Percentiles rank a stretch among this genome's conserved stretches.
These are phyloP conservation scores for Tenthredo mesomela DNA, from an alignment of 2,888 invertebrate genomes.

Conservation along the genomic window DNA sequence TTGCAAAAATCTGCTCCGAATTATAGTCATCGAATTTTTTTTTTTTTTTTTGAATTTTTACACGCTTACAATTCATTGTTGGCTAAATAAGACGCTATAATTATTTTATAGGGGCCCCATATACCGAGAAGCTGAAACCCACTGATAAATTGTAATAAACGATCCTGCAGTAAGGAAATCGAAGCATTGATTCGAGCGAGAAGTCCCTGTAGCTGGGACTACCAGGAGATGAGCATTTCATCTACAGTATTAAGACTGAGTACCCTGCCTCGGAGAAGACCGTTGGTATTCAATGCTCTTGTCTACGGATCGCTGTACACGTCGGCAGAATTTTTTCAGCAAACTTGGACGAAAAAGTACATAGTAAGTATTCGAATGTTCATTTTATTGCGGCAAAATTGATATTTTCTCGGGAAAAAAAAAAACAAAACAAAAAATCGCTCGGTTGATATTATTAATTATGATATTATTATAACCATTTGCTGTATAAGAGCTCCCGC, in stretches of 20 bases:
- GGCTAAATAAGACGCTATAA: too few species aligned
- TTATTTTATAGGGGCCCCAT: neutral
- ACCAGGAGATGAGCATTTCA: conserved; percentile 60
- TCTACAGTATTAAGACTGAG: conserved; percentile 59
- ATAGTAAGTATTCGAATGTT: conserved; percentile 79
- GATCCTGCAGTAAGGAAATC: neutral
- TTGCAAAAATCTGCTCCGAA: neutral
- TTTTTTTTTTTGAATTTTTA: too few species aligned
- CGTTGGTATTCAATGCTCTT: conserved; percentile 78
- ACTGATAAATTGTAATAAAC: neutral
- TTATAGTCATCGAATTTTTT: neutral
- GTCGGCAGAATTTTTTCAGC: conserved; percentile 90
- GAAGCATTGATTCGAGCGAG: neutral
- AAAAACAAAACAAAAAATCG: neutral
- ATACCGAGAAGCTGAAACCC: neutral
- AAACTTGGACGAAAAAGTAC: conserved; percentile 84
- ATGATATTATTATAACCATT: neutral
- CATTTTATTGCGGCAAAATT: neutral
- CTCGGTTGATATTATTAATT: neutral
- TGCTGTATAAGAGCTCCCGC: neutral
- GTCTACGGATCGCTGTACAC: conserved; percentile 89
- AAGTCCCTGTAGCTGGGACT: conserved; percentile 35
- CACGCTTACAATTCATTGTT: neutral
- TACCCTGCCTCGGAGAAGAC: conserved; percentile 62
- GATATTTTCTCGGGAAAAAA: neutral